Conservation (phyloP, 2,888 invertebrate genomes). For the Tetragonisca angustula region DNA sequence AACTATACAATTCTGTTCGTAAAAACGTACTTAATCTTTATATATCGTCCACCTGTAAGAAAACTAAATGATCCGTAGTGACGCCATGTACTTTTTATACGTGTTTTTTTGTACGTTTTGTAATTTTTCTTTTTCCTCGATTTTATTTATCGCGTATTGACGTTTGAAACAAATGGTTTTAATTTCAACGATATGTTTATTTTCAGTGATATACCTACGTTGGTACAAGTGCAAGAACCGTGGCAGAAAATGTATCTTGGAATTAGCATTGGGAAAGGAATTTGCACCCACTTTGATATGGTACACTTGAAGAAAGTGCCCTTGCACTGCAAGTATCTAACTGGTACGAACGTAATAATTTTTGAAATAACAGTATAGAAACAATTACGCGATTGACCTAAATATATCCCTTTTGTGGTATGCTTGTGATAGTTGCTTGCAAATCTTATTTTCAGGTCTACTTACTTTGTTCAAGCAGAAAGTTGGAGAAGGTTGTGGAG, state of each 20-base stretch:
- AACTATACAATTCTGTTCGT: no score
- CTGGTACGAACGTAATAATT: conserved; percentile 84
- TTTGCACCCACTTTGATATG: conserved; percentile 94
- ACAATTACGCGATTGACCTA: background rate
- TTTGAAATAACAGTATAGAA: conserved; percentile 14
- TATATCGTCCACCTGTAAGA: background rate
- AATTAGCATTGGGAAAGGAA: conserved; percentile 90
- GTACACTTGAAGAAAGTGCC: conserved; percentile 93
- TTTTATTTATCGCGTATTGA: background rate
- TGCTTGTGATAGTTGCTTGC: conserved; percentile 9
- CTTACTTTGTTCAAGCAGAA: conserved; percentile 95
- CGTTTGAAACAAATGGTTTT: background rate
- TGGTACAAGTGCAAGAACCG: conserved; percentile 93
- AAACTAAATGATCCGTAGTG: background rate
- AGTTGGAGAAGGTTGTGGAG: conserved; percentile 85
- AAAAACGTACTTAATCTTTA: background rate
- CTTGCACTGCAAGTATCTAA: conserved; percentile 92
- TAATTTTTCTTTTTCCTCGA: background rate
- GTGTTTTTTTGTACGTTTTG: background rate
- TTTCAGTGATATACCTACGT: conserved; percentile 90
- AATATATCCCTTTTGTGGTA: background rate
- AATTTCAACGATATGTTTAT: conserved; percentile 3
- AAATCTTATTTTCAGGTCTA: conserved; percentile 84
- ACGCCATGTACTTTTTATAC: rapidly evolving
- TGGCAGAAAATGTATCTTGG: conserved; percentile 94